Percentiles rank a stretch among this genome's conserved stretches.
These are phyloP conservation scores for Amphiprion clarkii DNA, from an alignment of 2,797 vertebrate species.

Conservation along the genomic window DNA sequence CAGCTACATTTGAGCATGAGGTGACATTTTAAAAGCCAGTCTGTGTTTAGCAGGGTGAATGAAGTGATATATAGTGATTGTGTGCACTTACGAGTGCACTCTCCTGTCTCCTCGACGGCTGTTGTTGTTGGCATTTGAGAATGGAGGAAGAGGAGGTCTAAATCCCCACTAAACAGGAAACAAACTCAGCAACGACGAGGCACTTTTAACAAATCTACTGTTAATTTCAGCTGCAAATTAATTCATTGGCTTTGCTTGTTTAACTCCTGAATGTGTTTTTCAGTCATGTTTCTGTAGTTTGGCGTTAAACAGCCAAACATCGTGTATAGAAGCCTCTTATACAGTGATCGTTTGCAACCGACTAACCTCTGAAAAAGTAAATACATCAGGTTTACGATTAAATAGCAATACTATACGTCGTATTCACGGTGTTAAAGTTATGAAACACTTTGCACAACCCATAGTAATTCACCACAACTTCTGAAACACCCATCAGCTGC, in stretches of 20 bases:
- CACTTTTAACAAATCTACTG: constrained; percentile 51
- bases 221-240: background rate
- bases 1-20: background rate
- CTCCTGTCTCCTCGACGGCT: constrained; percentile 84
- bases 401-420: background rate
- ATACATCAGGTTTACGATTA: background rate
- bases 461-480: background rate
- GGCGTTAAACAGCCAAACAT: background rate
- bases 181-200: constrained; percentile 70
- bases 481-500: background rate
- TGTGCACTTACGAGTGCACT: constrained; percentile 85
- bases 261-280: background rate
- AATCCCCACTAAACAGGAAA: constrained; percentile 88
- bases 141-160: constrained; percentile 90
- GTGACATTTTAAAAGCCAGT: background rate
- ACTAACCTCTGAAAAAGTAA: background rate
- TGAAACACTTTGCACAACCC: too few relatives aligned
- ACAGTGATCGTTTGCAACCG: constrained; percentile 24
- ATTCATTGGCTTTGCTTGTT: background rate
- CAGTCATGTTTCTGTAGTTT: background rate
- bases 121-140: constrained; percentile 88
- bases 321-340: constrained; percentile 1
- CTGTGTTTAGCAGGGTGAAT: constrained; percentile 30
- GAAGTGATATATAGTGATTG: constrained; percentile 48
- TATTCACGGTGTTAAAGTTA: fast-evolving